Evolutionary conservation across 2,888 invertebrate genomes (phyloP), one percentile per base, ranked within the genome.

Genomic region (Willowsia nigromaculata): DNA sequence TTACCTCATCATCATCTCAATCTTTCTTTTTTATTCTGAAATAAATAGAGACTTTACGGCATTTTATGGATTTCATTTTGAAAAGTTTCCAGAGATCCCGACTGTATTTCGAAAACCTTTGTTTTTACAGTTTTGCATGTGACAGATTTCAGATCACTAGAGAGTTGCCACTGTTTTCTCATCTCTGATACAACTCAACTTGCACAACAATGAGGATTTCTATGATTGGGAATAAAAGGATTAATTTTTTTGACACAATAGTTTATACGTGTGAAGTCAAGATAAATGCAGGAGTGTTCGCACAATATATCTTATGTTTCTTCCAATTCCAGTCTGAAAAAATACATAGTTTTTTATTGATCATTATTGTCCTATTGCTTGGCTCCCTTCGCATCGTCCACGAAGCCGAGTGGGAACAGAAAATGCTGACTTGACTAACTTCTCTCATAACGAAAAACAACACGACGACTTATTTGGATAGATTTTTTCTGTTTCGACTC

Each of bases 21-120:
- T 85, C 74, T 71, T 76, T 85, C 59, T 40, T 76, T 74, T 83
- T 33, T 30, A 43, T 76, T 62, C 85, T 62, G 33, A 30, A 30
- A 37, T 65, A 37, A 80, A 50, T 86, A 50, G 11, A 7, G 50
- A 76, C 25, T 76, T 59, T 76, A 59, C 13, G 6, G 30, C 22
- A 40, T 59, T 47, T 82, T 65, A 47, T 65, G 25, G 30, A n/a
- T 50, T 40, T 82, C 22, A 37, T 83, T 81, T 50, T n/a, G n/a
- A 62, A 22, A 68, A 83, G n/a, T 68, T 68, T 68, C 37, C 53
- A 27, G 30, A 82, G 78, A 7, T 53, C 22, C 40, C 15, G 40
- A 13, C 27, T 27, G n/a, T 22, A 43, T 71, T 68, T n/a, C n/a
- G n/a, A n/a, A n/a, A n/a, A n/a, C n/a, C n/a, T n/a, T 4, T 83